These are phyloP conservation scores for Lithobates sylvaticus DNA, from an alignment of 2,797 vertebrate genomes.

Conservation along the genomic window DNA sequence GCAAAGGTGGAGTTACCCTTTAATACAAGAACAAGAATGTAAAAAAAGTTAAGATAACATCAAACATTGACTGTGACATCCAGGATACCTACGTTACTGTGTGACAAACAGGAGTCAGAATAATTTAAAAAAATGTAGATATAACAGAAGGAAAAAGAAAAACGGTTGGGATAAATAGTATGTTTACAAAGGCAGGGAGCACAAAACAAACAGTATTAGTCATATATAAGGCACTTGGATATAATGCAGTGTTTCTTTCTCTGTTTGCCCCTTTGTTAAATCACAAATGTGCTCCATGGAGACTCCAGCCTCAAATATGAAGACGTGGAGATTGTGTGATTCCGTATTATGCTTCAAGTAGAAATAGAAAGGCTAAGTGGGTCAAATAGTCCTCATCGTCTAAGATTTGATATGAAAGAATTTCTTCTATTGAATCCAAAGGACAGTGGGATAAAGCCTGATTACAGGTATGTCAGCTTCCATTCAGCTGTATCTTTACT, in stretches of 20 bases:
- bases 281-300: neutral
- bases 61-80: too few relatives aligned
- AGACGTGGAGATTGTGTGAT: constrained; percentile 2
- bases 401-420: constrained; percentile 46
- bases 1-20: too few relatives aligned
- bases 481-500: constrained; percentile 24
- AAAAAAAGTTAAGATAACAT: too few relatives aligned
- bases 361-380: constrained; percentile 44
- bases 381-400: constrained; percentile 37
- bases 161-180: neutral
- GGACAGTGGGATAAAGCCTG: constrained; percentile 18
- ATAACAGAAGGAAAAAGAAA: neutral
- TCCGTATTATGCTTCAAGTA: constrained; percentile 8
- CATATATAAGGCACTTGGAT: neutral
- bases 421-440: constrained; percentile 51
- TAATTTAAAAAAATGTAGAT: neutral
- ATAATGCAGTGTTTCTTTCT: neutral
- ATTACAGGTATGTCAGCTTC: constrained; percentile 45
- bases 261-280: neutral
- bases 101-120: neutral
- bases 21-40: too few relatives aligned
- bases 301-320: neutral
- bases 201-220: neutral
- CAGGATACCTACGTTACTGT: neutral
- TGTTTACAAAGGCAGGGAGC: neutral